A percentile compares a stretch with the other conserved stretches of the same genome.
These are phyloP conservation scores for Salvelinus sp. DNA, from an alignment of 2,113 vertebrate species.

Conservation along the genomic window DNA sequence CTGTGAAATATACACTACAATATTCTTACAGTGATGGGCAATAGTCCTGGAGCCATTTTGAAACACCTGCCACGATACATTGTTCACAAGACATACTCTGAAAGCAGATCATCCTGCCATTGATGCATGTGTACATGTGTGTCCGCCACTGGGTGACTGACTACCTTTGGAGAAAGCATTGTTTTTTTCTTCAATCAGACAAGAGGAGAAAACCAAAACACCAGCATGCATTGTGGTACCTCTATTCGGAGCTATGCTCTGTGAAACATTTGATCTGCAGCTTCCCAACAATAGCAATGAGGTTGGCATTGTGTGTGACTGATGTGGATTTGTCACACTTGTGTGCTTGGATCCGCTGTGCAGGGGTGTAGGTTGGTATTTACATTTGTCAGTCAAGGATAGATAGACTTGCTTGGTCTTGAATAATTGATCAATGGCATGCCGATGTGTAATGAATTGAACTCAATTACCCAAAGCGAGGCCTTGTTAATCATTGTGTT, in stretches of 20 bases:
- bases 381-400: constrained; percentile 63
- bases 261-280: constrained; percentile 66
- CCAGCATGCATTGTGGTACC: constrained; percentile 31
- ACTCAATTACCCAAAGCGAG: constrained; percentile 55
- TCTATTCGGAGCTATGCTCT: constrained; percentile 62
- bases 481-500: constrained; percentile 54
- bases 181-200: neutral
- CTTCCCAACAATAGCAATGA: constrained; percentile 70
- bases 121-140: neutral
- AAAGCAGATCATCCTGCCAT: neutral
- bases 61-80: neutral
- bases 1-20: constrained; percentile 56
- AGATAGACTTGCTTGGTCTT: constrained; percentile 50
- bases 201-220: constrained; percentile 12
- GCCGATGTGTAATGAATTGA: constrained; percentile 61
- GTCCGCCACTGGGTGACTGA: neutral
- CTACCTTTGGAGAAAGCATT: neutral
- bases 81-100: constrained; percentile 2
- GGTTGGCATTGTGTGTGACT: constrained; percentile 74
- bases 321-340: constrained; percentile 75
- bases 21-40: constrained; percentile 49
- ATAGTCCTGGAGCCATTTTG: constrained; percentile 55
- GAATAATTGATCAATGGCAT: constrained; percentile 74
- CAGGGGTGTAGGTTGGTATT: constrained; percentile 32
- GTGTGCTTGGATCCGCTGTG: constrained; percentile 3